These are phyloP conservation scores for Phortica okadai DNA, from an alignment of 2,888 invertebrate species.

Conservation along the genomic window DNA sequence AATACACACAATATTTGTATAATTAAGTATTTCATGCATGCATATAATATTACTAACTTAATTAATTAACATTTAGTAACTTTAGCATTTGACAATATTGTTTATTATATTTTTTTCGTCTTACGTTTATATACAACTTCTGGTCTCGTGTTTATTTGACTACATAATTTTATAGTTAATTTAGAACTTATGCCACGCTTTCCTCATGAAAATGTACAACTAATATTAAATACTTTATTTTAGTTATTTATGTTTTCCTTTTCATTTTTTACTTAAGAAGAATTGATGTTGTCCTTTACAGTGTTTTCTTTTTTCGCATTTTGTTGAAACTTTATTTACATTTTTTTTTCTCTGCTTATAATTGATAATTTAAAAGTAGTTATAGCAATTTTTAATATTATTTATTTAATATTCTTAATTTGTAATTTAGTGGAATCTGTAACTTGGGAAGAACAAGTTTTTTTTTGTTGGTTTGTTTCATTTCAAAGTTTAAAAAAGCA, in stretches of 20 bases:
- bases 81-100: neutral
- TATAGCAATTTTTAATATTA: neutral
- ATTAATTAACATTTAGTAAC: neutral
- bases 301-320: neutral
- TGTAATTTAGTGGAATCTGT: no score
- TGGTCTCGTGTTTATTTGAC: neutral
- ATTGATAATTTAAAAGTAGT: neutral
- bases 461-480: no score
- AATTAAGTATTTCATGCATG: neutral
- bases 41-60: neutral
- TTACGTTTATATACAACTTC: neutral
- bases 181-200: constrained; percentile 67
- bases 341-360: constrained; percentile 14
- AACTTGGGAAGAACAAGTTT: no score
- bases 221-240: constrained; percentile 27
- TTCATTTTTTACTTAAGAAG: constrained; percentile 30
- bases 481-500: no score
- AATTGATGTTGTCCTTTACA: constrained; percentile 11
- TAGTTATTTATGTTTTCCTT: constrained; percentile 32
- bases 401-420: neutral
- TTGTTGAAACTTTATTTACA: constrained; percentile 12
- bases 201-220: constrained; percentile 34
- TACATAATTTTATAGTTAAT: constrained; percentile 51
- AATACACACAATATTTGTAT: neutral
- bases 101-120: neutral